Conservation (phyloP, 2,888 invertebrate genomes). For the Agrilus cyanescens region DNA sequence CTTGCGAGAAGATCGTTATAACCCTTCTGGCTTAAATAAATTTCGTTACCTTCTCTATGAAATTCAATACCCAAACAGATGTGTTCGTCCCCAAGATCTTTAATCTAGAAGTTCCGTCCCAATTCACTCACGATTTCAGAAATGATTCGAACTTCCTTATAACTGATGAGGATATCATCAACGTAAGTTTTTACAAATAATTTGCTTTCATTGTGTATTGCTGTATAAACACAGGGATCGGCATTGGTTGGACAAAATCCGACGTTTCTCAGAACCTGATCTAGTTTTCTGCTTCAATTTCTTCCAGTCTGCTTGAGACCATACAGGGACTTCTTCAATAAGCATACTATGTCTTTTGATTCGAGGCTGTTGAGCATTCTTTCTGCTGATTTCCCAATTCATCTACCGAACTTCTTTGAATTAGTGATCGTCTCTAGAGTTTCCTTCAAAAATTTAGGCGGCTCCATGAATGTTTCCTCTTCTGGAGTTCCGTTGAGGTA, state of each 20-base stretch:
- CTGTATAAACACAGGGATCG: conserved; percentile 16
- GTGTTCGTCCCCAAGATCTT: conserved; percentile 14
- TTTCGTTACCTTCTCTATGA: conserved; percentile 6
- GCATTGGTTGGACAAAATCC: conserved; percentile 9
- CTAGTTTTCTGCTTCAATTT: conserved; percentile 15
- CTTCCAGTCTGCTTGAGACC: conserved; percentile 7
- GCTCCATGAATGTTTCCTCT: conserved; percentile 14
- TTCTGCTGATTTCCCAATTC: not conserved
- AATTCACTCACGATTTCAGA: no score
- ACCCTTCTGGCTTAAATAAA: conserved; percentile 12
- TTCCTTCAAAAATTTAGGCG: conserved; percentile 3
- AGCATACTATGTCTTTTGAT: conserved; percentile 13
- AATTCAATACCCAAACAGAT: conserved; percentile 20
- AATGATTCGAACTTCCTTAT: no score
- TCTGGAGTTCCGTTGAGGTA: conserved; percentile 15
- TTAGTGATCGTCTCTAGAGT: not conserved
- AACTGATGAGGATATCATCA: conserved; percentile 19
- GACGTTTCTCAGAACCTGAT: conserved; percentile 10
- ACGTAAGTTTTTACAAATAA: no score
- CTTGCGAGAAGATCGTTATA: conserved; percentile 17
- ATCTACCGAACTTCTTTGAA: not conserved
- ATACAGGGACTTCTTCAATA: conserved; percentile 16
- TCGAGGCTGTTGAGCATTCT: not conserved
- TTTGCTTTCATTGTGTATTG: conserved; percentile 8
- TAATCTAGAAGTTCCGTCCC: conserved; percentile 10